Evolutionary conservation across 2,888 invertebrate species (phyloP), one percentile per base, ranked within the genome.

Genomic region (Drosophila kuntzei): DNA sequence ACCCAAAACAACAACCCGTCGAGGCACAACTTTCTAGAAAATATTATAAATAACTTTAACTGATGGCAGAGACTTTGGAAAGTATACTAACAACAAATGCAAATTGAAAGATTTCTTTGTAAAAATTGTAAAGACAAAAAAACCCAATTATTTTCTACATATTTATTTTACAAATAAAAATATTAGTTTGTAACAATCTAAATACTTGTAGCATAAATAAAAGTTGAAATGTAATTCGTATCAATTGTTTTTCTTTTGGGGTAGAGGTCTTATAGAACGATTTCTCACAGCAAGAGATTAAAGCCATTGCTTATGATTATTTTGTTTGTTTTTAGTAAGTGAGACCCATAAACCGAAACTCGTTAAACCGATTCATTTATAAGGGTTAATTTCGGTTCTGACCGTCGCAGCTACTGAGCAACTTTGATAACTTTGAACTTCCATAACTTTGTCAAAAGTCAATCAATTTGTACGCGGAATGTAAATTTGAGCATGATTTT

Each of bases 121-220:
- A 16, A 16, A 14, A 36, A 14, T 36, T 36, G 5, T 11, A 11
- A 16, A 34, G 11, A 3, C 12, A 25, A 49, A 49, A 32, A 20
- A n/a, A 46, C 27, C 12, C n/a, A 16, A 18, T 51, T 39, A 53
- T 53, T 53, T 53, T 53, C 51, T 37, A 53, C 27, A 53, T n/a
- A 39, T 53, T 53, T 20, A 39, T 53, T 25, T 53, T 53, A 39
- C 12, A 39, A 53, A 53, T 29, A n/a, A 25, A 18, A 39, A 39
- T 27, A 51, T 39, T 51, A 51, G 27, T 51, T 51, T 51, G 8
- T 37, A 27, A 51, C 37, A 51, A 27, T 51, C 18, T 18, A 53
- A 53, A 27, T 53, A 39, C 29, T 25, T 39, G 18, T 53, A 39
- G 37, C 36, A 37, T 39, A 39, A 53, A 29, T 39, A 39, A 39